These are phyloP conservation scores for Dilophus febrilis DNA, from an alignment of 2,888 invertebrate genomes.

Conservation along the genomic window DNA sequence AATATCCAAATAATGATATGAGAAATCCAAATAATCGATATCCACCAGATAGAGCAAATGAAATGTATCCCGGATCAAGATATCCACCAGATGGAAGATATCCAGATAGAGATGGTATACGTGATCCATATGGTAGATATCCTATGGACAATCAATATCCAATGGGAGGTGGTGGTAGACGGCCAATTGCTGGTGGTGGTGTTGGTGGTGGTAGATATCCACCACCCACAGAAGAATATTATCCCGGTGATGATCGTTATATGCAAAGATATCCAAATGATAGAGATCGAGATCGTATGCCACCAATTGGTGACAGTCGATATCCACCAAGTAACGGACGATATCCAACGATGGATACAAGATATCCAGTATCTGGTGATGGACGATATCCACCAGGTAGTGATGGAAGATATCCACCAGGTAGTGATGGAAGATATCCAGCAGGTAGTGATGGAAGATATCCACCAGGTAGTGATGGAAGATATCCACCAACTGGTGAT, in stretches of 20 bases:
- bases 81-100: conserved; percentile 9
- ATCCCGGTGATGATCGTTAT: too few species aligned
- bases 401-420: conserved; percentile 1
- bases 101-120: conserved; percentile 3
- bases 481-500: too few species aligned
- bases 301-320: conserved; percentile 18
- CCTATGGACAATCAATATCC: conserved; percentile 7
- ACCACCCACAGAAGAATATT: too few species aligned
- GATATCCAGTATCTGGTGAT: conserved; percentile 10
- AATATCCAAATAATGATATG: conserved; percentile 3
- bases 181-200: too few species aligned
- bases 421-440: conserved; percentile 23
- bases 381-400: conserved; percentile 14
- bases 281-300: conserved; percentile 23
- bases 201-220: conserved; percentile 9
- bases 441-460: conserved; percentile 19
- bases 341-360: not conserved
- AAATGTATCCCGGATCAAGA: conserved; percentile 7
- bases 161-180: too few species aligned
- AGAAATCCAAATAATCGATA: too few species aligned
- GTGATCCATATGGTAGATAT: conserved; percentile 18
- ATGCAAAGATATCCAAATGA: conserved; percentile 25
- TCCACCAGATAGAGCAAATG: too few species aligned
- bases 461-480: conserved; percentile 12
- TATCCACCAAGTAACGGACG: too few species aligned